Conservation (phyloP, 2,888 invertebrate species). For the Calephelis perditalis region DNA sequence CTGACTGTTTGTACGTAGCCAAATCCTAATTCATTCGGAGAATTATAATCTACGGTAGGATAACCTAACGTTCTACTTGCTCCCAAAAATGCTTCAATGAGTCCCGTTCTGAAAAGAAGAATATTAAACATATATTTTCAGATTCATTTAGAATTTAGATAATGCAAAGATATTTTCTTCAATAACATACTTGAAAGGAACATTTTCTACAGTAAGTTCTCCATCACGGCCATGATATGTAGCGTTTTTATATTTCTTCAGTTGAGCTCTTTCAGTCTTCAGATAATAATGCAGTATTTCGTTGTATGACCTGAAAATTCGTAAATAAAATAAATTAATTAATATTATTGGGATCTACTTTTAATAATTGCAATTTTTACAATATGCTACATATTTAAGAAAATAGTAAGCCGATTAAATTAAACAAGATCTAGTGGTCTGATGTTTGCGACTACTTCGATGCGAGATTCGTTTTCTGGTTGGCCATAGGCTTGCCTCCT, state of each 20-base stretch:
- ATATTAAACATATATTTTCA: neutral
- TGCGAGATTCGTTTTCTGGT: no score
- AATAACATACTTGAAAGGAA: conserved; percentile 70
- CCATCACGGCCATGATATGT: conserved; percentile 80
- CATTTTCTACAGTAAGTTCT: conserved; percentile 80
- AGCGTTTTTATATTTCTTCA: conserved; percentile 67
- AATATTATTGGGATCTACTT: neutral
- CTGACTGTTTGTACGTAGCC: conserved; percentile 73
- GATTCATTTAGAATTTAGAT: neutral
- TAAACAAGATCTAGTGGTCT: no score
- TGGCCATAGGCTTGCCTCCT: no score
- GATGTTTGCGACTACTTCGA: no score
- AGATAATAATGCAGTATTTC: conserved; percentile 79
- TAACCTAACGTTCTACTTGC: conserved; percentile 78
- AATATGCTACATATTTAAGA: no score
- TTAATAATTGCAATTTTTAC: neutral
- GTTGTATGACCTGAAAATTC: conserved; percentile 77
- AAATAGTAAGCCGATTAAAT: no score
- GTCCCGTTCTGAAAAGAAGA: conserved; percentile 57
- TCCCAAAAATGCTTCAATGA: conserved; percentile 76
- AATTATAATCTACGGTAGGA: conserved; percentile 80
- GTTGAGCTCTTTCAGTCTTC: conserved; percentile 78
- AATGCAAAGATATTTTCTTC: neutral
- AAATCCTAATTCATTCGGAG: conserved; percentile 80
- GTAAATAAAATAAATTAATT: conserved; percentile 16